A percentile compares a stretch with the other conserved stretches of the same genome.
phyloP scores from a whole-genome alignment of 2,113 vertebrate genomes.

The Pelodiscus sinensis region DNA sequence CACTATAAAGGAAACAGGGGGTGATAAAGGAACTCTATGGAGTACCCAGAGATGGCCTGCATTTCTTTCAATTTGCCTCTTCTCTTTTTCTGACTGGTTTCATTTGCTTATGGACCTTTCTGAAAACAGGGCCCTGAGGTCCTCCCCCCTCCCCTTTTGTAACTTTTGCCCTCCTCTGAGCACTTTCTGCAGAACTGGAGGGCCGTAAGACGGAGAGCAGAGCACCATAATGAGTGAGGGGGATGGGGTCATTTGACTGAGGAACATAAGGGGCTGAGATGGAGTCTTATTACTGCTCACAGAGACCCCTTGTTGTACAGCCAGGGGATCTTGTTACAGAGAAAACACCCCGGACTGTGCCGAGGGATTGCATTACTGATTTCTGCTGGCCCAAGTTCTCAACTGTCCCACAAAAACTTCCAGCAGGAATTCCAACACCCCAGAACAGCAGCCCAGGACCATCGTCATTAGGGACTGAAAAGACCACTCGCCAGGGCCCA shows the following conservation, averaged over 20 bases:
- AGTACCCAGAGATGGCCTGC: no score
- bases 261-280: fast-evolving
- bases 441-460: background rate
- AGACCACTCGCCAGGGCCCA: background rate
- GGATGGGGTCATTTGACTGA: background rate
- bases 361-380: background rate
- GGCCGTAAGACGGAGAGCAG: background rate
- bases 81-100: no score
- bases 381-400: background rate
- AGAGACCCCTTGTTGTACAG: background rate
- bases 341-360: slow-evolving; percentile 8
- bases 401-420: background rate
- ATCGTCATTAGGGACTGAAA: fast-evolving
- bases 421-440: background rate
- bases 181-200: background rate
- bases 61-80: no score
- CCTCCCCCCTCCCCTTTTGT: no score
- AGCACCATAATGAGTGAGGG: background rate
- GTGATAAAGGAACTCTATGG: no score
- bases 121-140: no score
- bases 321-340: slow-evolving; percentile 12
- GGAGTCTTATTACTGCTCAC: background rate
- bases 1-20: no score
- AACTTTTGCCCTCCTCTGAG: background rate
- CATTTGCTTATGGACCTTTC: no score